Conservation (phyloP, 1,140 invertebrate species). For the Planococcus citri region DNA sequence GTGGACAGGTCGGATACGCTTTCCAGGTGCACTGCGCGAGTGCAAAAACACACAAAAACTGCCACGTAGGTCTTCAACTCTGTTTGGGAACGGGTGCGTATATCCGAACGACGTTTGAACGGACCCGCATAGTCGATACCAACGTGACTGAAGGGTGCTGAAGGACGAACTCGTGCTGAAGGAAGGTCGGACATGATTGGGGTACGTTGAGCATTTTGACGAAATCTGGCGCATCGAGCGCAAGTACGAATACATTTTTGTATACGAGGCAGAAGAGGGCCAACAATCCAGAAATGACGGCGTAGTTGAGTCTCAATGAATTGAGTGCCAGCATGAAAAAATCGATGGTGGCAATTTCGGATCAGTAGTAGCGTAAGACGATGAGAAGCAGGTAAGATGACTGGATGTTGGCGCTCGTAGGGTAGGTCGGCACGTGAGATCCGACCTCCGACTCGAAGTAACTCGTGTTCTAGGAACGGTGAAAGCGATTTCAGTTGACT, state of each 20-base stretch:
- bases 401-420: slow-evolving; percentile 25
- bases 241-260: neutral
- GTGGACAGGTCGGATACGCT: slow-evolving; percentile 23
- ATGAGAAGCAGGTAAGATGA: slow-evolving; percentile 23
- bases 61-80: neutral
- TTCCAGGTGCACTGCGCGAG: slow-evolving; percentile 28
- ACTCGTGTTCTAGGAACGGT: neutral
- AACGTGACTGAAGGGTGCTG: neutral
- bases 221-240: neutral
- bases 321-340: neutral
- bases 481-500: slow-evolving; percentile 17
- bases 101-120: neutral
- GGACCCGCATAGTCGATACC: slow-evolving; percentile 16
- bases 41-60: slow-evolving; percentile 23
- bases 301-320: neutral
- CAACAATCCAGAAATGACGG: neutral
- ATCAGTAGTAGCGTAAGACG: slow-evolving; percentile 7
- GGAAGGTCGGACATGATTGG: neutral
- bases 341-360: neutral
- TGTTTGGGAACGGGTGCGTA: neutral
- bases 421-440: slow-evolving; percentile 23
- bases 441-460: slow-evolving; percentile 27
- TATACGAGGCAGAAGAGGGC: neutral
- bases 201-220: neutral
- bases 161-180: neutral